Conservation (phyloP, 2,797 vertebrate genomes). For the Tachyglossus aculeatus region DNA sequence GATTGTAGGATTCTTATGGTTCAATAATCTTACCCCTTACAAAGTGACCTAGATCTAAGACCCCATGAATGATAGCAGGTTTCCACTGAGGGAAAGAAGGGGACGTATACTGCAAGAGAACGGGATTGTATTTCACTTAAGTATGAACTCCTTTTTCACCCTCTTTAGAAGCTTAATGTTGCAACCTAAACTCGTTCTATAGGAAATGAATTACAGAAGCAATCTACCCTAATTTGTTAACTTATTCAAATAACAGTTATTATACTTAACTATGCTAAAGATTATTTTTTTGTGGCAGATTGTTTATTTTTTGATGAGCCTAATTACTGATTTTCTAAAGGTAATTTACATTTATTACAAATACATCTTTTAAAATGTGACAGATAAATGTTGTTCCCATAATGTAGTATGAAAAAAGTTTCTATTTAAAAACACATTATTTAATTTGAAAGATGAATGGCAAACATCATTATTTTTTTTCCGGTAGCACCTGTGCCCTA, state of each 20-base stretch:
- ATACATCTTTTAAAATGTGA: constrained; percentile 85
- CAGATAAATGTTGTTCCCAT: constrained; percentile 83
- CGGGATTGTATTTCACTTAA: constrained; percentile 49
- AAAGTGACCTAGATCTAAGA: constrained; percentile 49
- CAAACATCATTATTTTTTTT: constrained; percentile 83
- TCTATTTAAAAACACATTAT: constrained; percentile 87
- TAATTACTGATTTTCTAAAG: constrained; percentile 86
- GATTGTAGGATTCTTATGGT: constrained; percentile 52
- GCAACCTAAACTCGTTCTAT: constrained; percentile 84
- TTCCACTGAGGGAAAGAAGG: constrained; percentile 64
- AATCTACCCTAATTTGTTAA: constrained; percentile 86
- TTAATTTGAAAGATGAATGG: constrained; percentile 86
- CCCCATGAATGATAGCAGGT: constrained; percentile 55
- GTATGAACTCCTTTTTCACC: constrained; percentile 60
- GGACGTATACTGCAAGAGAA: constrained; percentile 54
- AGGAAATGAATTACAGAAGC: constrained; percentile 83
- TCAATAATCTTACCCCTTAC: constrained; percentile 15
- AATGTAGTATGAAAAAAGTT: constrained; percentile 85
- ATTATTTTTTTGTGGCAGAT: constrained; percentile 86
- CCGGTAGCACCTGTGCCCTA: constrained; percentile 78
- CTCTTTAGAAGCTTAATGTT: constrained; percentile 64
- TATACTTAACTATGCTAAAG: constrained; percentile 86
- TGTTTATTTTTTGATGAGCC: constrained; percentile 86
- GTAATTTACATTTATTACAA: constrained; percentile 87
- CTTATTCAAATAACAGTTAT: constrained; percentile 87